Evolutionary conservation across 2,797 vertebrate species (phyloP), one percentile per base, ranked within the genome.

Genomic region (Notolabrus celidotus): DNA sequence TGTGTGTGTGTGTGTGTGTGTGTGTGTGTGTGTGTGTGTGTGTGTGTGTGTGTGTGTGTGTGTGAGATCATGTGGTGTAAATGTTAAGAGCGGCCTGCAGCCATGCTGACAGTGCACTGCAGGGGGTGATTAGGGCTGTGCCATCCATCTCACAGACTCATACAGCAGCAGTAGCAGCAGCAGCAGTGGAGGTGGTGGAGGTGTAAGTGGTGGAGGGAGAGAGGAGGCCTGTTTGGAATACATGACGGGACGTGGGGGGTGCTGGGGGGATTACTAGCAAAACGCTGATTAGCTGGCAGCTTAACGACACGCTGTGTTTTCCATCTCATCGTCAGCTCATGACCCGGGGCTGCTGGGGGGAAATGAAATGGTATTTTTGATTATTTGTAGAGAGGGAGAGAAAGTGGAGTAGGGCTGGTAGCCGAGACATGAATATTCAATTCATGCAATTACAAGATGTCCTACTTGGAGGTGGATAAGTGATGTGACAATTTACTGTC

Each of bases 301-400:
- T 91, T 92, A 88, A 89, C 82, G 65, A 88, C 89, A 88, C 45
- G 85, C 90, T 91, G 86, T 77, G 83, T 89, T 92, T 92, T 92
- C 87, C 86, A 85, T 88, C 79, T 88, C 75, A 52, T 82, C 82
- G 72, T 77, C 80, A 64, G 81, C 77, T 51, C 82, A 84, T 85
- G 89, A 87, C 92, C 90, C 14, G 81, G 72, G 92, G 91, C 87
- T 79, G 86, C 85, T 72, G 80, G 62, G 73, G 73, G 84, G 71
- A 85, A 88, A 88, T 86, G 42, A 89, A 88, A 89, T 72, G 69
- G 67, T 87, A 82, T 88, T 90, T 87, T 64, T 75, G 78, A 89
- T 85, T 86, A 79, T 87, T 86, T 90, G 76, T 60, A 33, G 71
- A 70, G 67, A 54, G 65, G 55, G 20, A 65, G 75, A 33, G 53